Percentiles rank a stretch among this genome's conserved stretches.
phyloP scores from a whole-genome alignment of 35 echinoderm and acorn worm genomes.

The Eucidaris tribuloides region DNA sequence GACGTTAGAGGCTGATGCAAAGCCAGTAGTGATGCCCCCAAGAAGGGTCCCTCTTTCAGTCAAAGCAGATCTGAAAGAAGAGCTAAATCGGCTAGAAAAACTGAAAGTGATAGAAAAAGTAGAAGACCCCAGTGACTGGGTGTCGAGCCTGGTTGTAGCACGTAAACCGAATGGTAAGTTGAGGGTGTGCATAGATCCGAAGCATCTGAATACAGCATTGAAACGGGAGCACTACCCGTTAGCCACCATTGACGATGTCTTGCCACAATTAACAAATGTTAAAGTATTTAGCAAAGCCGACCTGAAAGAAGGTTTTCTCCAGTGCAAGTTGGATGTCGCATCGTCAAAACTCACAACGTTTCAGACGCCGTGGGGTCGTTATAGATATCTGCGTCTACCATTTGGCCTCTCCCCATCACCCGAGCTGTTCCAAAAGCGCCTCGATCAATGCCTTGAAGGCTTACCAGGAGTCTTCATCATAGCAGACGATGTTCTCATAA shows the following conservation, averaged over 20 bases:
- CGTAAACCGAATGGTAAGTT: constrained; percentile 22
- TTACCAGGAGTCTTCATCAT: constrained; percentile 16
- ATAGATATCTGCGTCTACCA: constrained; percentile 8
- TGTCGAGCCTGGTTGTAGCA: constrained; percentile 44
- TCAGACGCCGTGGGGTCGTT: constrained; percentile 31
- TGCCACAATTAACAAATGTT: neutral
- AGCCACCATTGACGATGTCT: neutral
- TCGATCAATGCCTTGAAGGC: constrained; percentile 39
- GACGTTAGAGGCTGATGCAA: neutral
- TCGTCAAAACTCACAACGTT: constrained; percentile 35
- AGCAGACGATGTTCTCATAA: constrained; percentile 59
- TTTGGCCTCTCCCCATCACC: constrained; percentile 29
- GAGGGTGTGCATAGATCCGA: constrained; percentile 54
- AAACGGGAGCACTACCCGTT: constrained; percentile 37
- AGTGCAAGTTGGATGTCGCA: constrained; percentile 27
- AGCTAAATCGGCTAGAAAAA: constrained; percentile 48
- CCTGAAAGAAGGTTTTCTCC: constrained; percentile 53
- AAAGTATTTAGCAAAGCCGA: constrained; percentile 50
- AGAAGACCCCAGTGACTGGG: constrained; percentile 61
- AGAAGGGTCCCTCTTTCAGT: constrained; percentile 44
- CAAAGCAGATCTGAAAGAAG: constrained; percentile 60
- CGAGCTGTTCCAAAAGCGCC: constrained; percentile 9
- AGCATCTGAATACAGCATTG: constrained; percentile 53
- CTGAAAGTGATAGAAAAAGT: constrained; percentile 64
- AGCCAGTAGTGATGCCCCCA: constrained; percentile 43